These are phyloP conservation scores for Drosophila rellima DNA, from an alignment of 2,888 invertebrate genomes.

Conservation along the genomic window DNA sequence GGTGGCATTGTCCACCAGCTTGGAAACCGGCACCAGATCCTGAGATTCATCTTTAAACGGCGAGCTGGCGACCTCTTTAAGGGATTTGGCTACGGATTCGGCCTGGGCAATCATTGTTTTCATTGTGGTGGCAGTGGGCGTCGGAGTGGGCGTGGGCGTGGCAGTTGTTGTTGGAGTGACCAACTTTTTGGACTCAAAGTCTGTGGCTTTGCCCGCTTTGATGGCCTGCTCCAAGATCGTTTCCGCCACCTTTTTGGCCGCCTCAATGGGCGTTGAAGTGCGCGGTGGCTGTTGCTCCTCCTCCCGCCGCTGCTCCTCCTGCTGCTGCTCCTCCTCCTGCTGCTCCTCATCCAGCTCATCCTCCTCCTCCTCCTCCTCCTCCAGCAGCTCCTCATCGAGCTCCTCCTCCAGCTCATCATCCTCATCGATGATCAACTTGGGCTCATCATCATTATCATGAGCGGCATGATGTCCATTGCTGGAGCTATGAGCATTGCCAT, in stretches of 20 bases:
- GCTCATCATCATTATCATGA: constrained; percentile 86
- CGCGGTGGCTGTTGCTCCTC: constrained; percentile 63
- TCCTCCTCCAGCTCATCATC: constrained; percentile 75
- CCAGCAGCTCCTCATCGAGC: constrained; percentile 46
- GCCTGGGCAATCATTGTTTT: constrained; percentile 88
- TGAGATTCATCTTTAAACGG: constrained; percentile 87
- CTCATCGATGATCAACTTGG: constrained; percentile 85
- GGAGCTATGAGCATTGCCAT: constrained; percentile 12
- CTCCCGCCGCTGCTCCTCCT: constrained; percentile 74
- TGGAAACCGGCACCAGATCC: constrained; percentile 92
- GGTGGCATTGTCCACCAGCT: constrained; percentile 91
- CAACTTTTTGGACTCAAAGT: background rate
- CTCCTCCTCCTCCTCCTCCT: constrained; percentile 77
- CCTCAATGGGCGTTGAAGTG: constrained; percentile 58
- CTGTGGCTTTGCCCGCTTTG: constrained; percentile 76
- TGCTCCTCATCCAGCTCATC: constrained; percentile 36
- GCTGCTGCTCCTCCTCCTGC: constrained; percentile 22
- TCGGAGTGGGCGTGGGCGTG: background rate
- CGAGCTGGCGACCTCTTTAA: constrained; percentile 85
- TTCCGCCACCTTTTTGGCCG: constrained; percentile 87
- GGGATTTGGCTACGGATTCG: constrained; percentile 84
- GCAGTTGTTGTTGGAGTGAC: background rate
- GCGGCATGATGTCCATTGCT: constrained; percentile 59
- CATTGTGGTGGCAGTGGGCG: constrained; percentile 49
- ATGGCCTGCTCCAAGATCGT: constrained; percentile 87